phyloP scores from a whole-genome alignment of 2,113 vertebrate species.

The Alaudala cheleensis region DNA sequence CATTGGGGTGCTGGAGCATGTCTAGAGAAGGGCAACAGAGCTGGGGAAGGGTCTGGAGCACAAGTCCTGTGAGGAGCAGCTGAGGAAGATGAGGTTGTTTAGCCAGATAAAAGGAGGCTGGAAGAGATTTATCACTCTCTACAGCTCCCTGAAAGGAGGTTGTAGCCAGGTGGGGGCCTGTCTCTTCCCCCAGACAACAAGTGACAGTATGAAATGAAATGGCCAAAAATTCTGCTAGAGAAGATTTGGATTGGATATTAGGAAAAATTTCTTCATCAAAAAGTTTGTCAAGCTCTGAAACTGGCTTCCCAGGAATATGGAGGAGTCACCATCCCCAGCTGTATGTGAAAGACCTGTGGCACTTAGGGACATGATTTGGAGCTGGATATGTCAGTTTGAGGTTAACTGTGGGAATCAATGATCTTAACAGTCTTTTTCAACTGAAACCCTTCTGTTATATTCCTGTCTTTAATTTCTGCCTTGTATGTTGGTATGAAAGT shows the following conservation, averaged over 20 bases:
- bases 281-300: not conserved
- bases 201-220: not conserved
- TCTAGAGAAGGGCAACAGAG: not conserved
- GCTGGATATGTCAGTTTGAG: not conserved
- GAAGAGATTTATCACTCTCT: fast-evolving
- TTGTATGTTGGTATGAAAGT: not conserved
- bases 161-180: fast-evolving
- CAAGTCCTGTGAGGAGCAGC: not conserved
- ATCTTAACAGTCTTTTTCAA: not conserved
- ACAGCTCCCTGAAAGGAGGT: not conserved
- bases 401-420: not conserved
- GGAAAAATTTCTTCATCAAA: not conserved
- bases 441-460: not conserved
- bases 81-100: not conserved
- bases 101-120: not conserved
- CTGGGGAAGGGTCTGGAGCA: not conserved
- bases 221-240: not conserved
- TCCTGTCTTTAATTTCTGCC: not conserved
- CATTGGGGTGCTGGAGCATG: fast-evolving
- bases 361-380: not conserved
- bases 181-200: not conserved
- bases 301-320: not conserved
- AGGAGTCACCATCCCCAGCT: not conserved
- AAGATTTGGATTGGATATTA: not conserved
- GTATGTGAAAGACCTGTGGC: not conserved